Evolutionary conservation across 2,797 vertebrate species (phyloP).

Genomic region (Catamblyrhynchus diadema): DNA sequence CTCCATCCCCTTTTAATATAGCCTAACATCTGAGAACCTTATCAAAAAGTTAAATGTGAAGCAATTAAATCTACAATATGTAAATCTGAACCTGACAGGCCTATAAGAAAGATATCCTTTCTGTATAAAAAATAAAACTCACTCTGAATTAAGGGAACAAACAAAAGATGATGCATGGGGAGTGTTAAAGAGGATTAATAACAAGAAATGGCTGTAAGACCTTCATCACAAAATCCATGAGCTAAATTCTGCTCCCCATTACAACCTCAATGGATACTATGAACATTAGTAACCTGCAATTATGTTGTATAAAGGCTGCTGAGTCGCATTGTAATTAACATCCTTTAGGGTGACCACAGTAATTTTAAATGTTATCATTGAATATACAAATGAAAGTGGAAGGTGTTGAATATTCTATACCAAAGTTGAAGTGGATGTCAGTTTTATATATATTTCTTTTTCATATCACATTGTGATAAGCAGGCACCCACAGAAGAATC

Average conservation of each 20-base stretch:
- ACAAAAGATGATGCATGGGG: constrained; percentile 51
- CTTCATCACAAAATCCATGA: constrained; percentile 58
- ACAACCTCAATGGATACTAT: constrained; percentile 59
- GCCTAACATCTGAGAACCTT: constrained; percentile 59
- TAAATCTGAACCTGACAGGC: constrained; percentile 52
- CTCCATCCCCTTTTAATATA: constrained; percentile 46
- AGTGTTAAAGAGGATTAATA: constrained; percentile 64
- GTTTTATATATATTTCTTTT: constrained; percentile 11
- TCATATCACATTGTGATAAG: not conserved
- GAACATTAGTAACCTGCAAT: constrained; percentile 64
- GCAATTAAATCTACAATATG: constrained; percentile 61
- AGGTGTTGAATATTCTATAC: constrained; percentile 61
- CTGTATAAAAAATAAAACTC: constrained; percentile 49
- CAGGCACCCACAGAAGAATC: not conserved
- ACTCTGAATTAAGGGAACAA: constrained; percentile 58
- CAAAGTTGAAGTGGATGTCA: not conserved
- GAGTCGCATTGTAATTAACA: constrained; percentile 52
- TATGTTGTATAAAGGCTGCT: constrained; percentile 60
- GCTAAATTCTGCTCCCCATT: constrained; percentile 59
- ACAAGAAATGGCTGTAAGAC: constrained; percentile 47
- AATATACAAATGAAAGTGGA: constrained; percentile 42
- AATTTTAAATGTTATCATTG: constrained; percentile 56
- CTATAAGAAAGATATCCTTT: constrained; percentile 40
- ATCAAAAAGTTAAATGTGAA: constrained; percentile 64
- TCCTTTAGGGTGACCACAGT: constrained; percentile 64